phyloP scores from a whole-genome alignment of 2,888 invertebrate species.

The Nowickia ferox region DNA sequence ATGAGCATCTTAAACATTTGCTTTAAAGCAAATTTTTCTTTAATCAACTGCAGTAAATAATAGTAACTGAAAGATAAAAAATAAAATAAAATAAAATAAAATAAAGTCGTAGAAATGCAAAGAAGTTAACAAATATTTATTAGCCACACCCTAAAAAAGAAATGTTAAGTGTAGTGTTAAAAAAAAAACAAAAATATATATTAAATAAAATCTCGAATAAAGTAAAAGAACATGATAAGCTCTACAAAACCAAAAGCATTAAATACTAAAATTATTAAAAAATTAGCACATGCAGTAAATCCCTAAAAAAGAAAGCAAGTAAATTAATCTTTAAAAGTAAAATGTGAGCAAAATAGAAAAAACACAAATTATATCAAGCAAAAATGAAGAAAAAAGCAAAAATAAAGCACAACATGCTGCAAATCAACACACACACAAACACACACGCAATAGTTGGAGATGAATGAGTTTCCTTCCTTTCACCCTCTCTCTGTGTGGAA shows the following conservation, averaged over 20 bases:
- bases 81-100: not conserved
- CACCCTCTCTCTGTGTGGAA: not conserved
- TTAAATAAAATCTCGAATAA: not conserved
- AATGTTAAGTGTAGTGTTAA: conserved; percentile 46
- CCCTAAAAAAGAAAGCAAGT: conserved; percentile 4
- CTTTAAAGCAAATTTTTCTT: not conserved
- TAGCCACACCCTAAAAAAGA: conserved; percentile 71
- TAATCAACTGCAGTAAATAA: conserved; percentile 10
- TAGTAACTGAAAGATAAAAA: not conserved
- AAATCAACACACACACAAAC: not conserved
- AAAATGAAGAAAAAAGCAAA: conserved; percentile 29
- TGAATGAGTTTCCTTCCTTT: conserved; percentile 20
- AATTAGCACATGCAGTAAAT: conserved; percentile 3
- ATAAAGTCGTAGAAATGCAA: not conserved
- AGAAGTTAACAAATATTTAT: conserved; percentile 29
- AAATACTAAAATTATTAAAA: not conserved
- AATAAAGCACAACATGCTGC: conserved; percentile 30
- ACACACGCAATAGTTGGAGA: not conserved
- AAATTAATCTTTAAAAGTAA: conserved; percentile 14
- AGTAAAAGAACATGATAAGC: not conserved
- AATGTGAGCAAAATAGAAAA: not conserved
- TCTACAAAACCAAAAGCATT: conserved; percentile 8
- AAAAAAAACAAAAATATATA: not conserved
- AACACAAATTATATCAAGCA: conserved; percentile 24
- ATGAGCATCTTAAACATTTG: conserved; percentile 1